Conservation (phyloP, 2,797 vertebrate species). For the Scarus forsteni region DNA sequence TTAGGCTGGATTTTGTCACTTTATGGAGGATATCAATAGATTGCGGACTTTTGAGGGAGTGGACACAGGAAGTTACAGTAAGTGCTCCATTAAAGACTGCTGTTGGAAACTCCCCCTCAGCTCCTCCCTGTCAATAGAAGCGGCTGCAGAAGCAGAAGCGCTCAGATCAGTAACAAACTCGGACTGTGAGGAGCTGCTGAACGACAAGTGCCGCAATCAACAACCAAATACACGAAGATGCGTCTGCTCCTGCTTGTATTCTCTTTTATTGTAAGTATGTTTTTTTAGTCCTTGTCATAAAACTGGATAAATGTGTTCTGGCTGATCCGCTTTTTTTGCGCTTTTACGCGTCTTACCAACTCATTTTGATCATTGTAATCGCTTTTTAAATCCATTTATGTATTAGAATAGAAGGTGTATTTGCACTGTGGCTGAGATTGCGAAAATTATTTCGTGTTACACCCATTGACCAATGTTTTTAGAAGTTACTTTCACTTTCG, state of each 20-base stretch:
- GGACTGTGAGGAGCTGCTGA: background rate
- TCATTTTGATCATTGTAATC: too few species aligned
- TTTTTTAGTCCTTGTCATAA: background rate
- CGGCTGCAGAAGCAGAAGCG: too few species aligned
- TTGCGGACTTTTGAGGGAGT: too few species aligned
- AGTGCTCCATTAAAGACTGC: background rate
- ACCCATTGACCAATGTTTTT: background rate
- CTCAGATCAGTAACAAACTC: too few species aligned
- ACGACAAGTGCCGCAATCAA: too few species aligned
- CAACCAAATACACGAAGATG: background rate
- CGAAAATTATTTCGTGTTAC: background rate
- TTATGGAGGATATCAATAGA: too few species aligned
- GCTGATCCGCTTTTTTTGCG: background rate
- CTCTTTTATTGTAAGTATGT: constrained; percentile 19
- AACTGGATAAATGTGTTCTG: background rate
- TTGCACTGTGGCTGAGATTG: background rate
- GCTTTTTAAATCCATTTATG: too few species aligned
- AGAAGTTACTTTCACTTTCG: constrained; percentile 64
- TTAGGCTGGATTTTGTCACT: too few species aligned
- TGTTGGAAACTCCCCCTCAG: background rate
- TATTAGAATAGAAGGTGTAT: too few species aligned
- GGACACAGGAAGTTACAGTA: background rate
- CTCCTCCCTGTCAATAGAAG: background rate
- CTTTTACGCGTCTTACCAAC: background rate
- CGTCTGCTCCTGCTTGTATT: fast-evolving